Conservation (phyloP, 2,113 vertebrate species). For the Protobothrops flavoviridis region DNA sequence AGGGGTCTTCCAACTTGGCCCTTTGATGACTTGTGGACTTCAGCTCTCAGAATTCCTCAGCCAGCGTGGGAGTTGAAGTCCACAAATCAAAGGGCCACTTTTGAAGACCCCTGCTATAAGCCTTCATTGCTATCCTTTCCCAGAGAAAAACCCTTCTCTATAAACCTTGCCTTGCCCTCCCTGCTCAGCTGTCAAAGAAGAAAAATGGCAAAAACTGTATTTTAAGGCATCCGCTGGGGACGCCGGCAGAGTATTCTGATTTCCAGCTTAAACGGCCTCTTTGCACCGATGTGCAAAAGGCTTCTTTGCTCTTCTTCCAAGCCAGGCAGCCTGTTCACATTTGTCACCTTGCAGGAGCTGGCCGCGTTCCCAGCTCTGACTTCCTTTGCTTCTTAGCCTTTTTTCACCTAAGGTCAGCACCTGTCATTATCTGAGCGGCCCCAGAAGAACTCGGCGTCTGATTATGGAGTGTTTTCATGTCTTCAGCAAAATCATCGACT, state of each 20-base stretch:
- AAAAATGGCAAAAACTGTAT: not conserved
- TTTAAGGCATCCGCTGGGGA: too few species aligned
- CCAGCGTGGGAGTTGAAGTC: too few species aligned
- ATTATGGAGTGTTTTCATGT: not conserved
- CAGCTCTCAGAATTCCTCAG: too few species aligned
- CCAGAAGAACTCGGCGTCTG: not conserved
- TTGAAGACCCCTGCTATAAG: not conserved
- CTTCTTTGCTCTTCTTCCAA: constrained; percentile 23
- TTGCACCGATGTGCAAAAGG: constrained; percentile 3
- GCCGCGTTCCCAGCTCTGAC: not conserved
- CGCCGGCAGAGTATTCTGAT: constrained; percentile 18
- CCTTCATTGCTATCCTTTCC: not conserved
- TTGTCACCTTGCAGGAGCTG: constrained; percentile 29
- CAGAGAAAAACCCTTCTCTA: not conserved
- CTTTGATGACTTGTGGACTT: too few species aligned
- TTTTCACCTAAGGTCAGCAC: constrained; percentile 34
- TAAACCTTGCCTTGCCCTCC: not conserved
- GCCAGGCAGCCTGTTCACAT: constrained; percentile 42
- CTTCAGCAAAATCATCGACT: fast-evolving
- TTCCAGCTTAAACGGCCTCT: constrained; percentile 9
- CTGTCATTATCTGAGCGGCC: not conserved
- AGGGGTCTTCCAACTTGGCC: too few species aligned
- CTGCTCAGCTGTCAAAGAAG: not conserved
- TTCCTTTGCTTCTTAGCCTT: not conserved
- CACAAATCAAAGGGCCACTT: too few species aligned